A percentile compares a stretch with the other conserved stretches of the same genome.
These are phyloP conservation scores for Echeneis naucrates DNA, from an alignment of 2,797 vertebrate genomes.

Conservation along the genomic window DNA sequence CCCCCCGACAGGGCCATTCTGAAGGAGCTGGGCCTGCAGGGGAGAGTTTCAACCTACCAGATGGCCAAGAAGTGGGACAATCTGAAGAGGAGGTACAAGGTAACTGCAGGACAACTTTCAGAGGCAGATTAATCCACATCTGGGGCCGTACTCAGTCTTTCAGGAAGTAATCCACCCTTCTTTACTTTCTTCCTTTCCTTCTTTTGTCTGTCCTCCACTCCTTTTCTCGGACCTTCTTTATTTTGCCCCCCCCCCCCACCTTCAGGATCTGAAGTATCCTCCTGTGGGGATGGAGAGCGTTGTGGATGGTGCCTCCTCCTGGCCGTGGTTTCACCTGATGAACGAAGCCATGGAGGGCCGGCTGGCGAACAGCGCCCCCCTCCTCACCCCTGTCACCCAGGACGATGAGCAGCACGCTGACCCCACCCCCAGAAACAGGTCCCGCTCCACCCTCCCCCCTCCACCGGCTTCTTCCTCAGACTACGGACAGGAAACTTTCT, in stretches of 20 bases:
- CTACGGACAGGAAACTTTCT: slow-evolving; percentile 54
- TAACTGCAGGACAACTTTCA: slow-evolving; percentile 12
- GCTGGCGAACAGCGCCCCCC: slow-evolving; percentile 67
- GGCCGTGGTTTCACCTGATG: slow-evolving; percentile 84
- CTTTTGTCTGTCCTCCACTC: not conserved
- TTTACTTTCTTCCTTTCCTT: no score
- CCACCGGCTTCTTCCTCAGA: slow-evolving; percentile 46
- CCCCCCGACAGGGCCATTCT: slow-evolving; percentile 72
- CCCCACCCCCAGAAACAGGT: slow-evolving; percentile 47
- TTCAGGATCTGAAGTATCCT: slow-evolving; percentile 81
- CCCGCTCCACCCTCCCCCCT: slow-evolving; percentile 23
- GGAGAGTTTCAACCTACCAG: slow-evolving; percentile 79
- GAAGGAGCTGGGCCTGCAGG: slow-evolving; percentile 76
- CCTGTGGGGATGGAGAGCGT: slow-evolving; percentile 76
- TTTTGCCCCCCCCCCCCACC: not conserved
- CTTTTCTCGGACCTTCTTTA: no score
- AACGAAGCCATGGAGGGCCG: slow-evolving; percentile 83
- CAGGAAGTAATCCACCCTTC: rapidly evolving
- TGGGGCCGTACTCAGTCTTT: no score
- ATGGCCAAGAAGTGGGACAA: slow-evolving; percentile 84
- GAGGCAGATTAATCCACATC: no score
- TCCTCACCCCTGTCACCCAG: slow-evolving; percentile 67
- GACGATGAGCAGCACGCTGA: slow-evolving; percentile 59
- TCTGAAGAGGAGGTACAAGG: slow-evolving; percentile 82
- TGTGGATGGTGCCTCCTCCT: slow-evolving; percentile 71